Evolutionary conservation across 2,888 invertebrate species (phyloP).

Genomic region (Boloria selene): DNA sequence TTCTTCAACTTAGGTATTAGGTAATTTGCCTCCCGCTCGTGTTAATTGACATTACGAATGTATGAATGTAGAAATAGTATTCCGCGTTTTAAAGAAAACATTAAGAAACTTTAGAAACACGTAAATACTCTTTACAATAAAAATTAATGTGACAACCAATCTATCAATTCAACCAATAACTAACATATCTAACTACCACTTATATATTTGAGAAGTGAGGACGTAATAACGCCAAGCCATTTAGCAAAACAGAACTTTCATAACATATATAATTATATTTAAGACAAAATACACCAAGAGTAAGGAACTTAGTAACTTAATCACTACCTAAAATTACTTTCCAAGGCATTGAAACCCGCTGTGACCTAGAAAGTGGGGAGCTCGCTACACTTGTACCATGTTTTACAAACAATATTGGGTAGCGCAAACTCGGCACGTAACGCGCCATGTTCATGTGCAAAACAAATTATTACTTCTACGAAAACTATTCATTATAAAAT

Average conservation of each 20-base stretch:
- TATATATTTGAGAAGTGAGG: too few species aligned
- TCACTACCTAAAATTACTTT: constrained; percentile 33
- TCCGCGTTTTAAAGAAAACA: too few species aligned
- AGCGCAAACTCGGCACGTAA: constrained; percentile 27
- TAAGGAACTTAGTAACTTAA: constrained; percentile 30
- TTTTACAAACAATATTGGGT: constrained; percentile 39
- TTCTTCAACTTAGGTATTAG: too few species aligned
- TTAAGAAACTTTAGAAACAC: too few species aligned
- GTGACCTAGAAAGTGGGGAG: constrained; percentile 37
- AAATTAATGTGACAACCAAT: too few species aligned
- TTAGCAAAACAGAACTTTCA: not conserved
- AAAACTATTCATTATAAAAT: constrained; percentile 16
- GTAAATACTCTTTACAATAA: too few species aligned
- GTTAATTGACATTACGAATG: too few species aligned
- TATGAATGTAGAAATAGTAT: too few species aligned
- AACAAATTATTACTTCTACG: constrained; percentile 17
- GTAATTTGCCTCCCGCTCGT: too few species aligned
- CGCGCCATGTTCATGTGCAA: constrained; percentile 15
- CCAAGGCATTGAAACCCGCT: constrained; percentile 34
- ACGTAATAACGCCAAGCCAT: not conserved
- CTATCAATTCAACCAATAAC: not conserved
- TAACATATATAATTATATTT: constrained; percentile 17
- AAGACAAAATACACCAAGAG: constrained; percentile 1
- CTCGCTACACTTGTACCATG: constrained; percentile 27
- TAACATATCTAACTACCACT: not conserved